A percentile compares a stretch with the other conserved stretches of the same genome.
Conservation (phyloP, 1,140 invertebrate species). For the Cyclargus thomasi region DNA sequence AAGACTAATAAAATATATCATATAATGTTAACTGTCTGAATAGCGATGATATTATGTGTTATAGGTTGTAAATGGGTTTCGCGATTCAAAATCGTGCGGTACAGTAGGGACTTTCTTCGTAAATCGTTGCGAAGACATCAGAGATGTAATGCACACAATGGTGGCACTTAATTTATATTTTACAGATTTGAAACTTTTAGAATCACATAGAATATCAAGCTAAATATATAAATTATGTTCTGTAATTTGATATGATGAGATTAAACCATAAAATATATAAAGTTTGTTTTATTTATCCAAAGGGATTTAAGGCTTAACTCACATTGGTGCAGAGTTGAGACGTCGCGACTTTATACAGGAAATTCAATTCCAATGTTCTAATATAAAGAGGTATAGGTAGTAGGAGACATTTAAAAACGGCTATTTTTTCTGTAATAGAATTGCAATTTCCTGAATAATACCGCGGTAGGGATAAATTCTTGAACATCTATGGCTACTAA, state of each 20-base stretch:
- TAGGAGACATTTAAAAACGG: too few relatives aligned
- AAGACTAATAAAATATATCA: conserved; percentile 54
- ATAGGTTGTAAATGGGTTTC: conserved; percentile 38
- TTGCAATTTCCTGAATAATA: too few relatives aligned
- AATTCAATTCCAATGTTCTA: too few relatives aligned
- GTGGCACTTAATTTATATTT: conserved; percentile 66
- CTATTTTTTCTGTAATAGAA: too few relatives aligned
- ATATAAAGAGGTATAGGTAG: too few relatives aligned
- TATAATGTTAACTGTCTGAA: conserved; percentile 48
- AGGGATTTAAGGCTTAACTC: not conserved
- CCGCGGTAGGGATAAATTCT: too few relatives aligned
- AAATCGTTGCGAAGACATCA: conserved; percentile 49
- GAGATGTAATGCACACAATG: conserved; percentile 49
- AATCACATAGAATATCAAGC: conserved; percentile 58
- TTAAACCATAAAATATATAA: conserved; percentile 55
- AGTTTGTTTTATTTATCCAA: conserved; percentile 30
- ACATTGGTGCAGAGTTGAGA: too few relatives aligned
- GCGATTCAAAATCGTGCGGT: conserved; percentile 63
- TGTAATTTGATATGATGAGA: conserved; percentile 73
- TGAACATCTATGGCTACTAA: too few relatives aligned
- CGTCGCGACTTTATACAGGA: too few relatives aligned
- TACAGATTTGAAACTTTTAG: conserved; percentile 57
- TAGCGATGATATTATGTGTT: conserved; percentile 39
- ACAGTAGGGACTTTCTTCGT: conserved; percentile 41
- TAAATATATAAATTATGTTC: conserved; percentile 69